Conservation (phyloP, 2,797 vertebrate species). For the Pseudopleuronectes americanus region DNA sequence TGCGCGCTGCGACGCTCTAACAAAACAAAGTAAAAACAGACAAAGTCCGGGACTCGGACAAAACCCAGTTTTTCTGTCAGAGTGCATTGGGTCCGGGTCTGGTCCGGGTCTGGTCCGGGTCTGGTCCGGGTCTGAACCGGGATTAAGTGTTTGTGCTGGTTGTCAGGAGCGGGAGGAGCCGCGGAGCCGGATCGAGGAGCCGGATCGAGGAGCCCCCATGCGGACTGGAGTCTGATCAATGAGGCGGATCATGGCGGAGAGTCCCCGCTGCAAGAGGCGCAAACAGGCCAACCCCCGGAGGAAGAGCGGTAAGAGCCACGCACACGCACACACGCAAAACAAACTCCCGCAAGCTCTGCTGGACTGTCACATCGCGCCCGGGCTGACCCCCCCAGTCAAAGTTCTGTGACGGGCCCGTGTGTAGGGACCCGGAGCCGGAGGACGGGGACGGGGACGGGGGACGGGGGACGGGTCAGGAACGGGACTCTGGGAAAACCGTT, state of each 20-base stretch:
- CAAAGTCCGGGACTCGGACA: not conserved
- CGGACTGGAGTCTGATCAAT: conserved; percentile 92
- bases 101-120: not conserved
- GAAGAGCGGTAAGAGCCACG: conserved; percentile 90
- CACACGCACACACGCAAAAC: conserved; percentile 8
- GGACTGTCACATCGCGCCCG: not conserved
- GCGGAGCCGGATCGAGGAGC: conserved; percentile 47
- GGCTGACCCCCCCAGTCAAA: conserved; percentile 4
- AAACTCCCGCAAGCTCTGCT: not conserved
- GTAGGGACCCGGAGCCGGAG: no score
- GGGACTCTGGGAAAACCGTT: not conserved
- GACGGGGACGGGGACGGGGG: not conserved
- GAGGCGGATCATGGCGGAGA: conserved; percentile 97
- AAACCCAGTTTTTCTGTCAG: not conserved
- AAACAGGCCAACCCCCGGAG: conserved; percentile 97
- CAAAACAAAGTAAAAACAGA: conserved; percentile 33
- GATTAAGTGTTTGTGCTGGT: conserved; percentile 83
- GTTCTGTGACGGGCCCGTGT: conserved; percentile 5
- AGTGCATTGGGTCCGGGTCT: not conserved
- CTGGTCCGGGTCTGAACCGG: conserved; percentile 3
- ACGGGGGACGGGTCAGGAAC: no score
- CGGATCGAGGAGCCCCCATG: conserved; percentile 85
- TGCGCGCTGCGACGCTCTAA: conserved; percentile 54
- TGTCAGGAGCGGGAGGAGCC: conserved; percentile 68
- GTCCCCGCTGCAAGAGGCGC: conserved; percentile 94